A percentile compares a stretch with the other conserved stretches of the same genome.
These are phyloP conservation scores for Ceratoteleas bidentatus DNA, from an alignment of 1,140 invertebrate genomes.

Conservation along the genomic window DNA sequence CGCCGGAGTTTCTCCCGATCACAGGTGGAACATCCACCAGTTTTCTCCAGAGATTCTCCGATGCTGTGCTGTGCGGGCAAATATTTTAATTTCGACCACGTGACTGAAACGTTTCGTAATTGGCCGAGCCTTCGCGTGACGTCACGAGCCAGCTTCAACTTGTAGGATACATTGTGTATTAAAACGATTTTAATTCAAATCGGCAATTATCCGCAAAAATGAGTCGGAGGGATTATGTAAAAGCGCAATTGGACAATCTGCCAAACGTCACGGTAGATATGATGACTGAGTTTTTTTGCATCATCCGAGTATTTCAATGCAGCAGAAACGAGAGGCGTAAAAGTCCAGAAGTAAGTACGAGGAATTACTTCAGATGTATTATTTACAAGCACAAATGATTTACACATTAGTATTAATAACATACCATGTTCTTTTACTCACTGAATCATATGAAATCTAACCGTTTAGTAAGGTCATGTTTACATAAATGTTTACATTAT, in stretches of 20 bases:
- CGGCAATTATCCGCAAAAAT: not conserved
- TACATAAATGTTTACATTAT: not conserved
- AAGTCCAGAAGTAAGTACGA: not conserved
- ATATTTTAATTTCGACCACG: not conserved
- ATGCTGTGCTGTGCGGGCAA: too few relatives aligned
- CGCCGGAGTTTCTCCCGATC: too few relatives aligned
- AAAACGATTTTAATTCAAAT: not conserved
- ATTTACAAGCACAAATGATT: not conserved
- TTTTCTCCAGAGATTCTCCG: too few relatives aligned
- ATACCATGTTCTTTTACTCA: not conserved
- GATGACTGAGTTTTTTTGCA: not conserved
- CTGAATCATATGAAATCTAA: not conserved
- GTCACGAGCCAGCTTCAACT: not conserved
- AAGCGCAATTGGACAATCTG: constrained; percentile 13
- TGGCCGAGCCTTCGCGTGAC: not conserved
- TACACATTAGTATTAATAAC: not conserved
- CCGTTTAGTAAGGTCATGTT: not conserved
- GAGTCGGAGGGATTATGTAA: not conserved
- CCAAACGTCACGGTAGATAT: not conserved
- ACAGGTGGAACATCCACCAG: too few relatives aligned
- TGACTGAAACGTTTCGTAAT: not conserved
- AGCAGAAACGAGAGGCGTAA: not conserved
- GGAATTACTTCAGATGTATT: not conserved
- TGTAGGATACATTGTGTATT: not conserved
- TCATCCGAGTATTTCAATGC: not conserved